These are phyloP conservation scores for Agrotis segetum DNA, from an alignment of 2,888 invertebrate genomes.

Conservation along the genomic window DNA sequence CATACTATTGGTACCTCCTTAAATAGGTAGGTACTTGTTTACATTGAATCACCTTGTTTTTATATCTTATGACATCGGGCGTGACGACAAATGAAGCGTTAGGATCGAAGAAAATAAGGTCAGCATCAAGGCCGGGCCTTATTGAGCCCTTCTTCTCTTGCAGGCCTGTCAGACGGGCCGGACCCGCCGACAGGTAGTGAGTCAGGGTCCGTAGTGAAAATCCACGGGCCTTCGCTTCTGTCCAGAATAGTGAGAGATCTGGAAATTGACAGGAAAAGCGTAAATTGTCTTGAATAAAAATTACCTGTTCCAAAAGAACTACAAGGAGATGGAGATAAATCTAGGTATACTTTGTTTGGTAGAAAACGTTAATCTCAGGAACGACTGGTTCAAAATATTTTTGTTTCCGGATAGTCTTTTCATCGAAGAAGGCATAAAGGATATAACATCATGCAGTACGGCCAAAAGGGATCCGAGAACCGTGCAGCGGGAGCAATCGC, in stretches of 20 bases:
- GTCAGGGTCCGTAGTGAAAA: constrained; percentile 87
- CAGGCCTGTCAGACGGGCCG: constrained; percentile 91
- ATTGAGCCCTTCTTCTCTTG: constrained; percentile 91
- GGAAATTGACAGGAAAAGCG: constrained; percentile 5
- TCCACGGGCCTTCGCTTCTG: constrained; percentile 89
- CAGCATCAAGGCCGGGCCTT: constrained; percentile 92
- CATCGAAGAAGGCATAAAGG: no score
- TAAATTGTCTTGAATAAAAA: no score
- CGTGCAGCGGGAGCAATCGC: no score
- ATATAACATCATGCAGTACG: no score
- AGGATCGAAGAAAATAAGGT: constrained; percentile 93
- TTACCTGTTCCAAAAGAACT: neutral
- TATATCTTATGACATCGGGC: constrained; percentile 89
- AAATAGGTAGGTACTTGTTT: no score
- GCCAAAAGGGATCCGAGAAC: no score
- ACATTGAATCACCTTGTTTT: constrained; percentile 89
- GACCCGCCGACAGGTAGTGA: constrained; percentile 90
- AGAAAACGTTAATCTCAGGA: no score
- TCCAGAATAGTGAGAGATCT: constrained; percentile 93
- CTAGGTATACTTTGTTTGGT: no score
- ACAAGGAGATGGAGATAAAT: no score
- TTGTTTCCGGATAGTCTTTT: no score
- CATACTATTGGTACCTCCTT: neutral
- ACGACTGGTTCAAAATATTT: no score
- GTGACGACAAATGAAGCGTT: constrained; percentile 90